Percentiles rank a stretch among this genome's conserved stretches.
Conservation (phyloP, 2,888 invertebrate species). For the Orchesella flavescens region DNA sequence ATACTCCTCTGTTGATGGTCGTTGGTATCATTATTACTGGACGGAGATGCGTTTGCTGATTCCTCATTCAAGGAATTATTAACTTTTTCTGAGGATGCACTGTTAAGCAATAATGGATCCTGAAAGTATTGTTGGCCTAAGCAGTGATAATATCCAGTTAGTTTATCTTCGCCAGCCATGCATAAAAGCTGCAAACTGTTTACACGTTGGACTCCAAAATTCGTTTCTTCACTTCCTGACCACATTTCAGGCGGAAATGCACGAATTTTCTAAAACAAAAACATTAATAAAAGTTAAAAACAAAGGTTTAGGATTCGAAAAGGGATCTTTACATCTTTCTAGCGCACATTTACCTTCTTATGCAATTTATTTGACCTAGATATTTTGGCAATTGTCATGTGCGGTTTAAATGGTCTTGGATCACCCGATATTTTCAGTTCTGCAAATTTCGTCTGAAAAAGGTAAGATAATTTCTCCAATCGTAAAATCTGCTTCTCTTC, state of each 20-base stretch:
- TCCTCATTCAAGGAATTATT: too few species aligned
- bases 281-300: constrained; percentile 13
- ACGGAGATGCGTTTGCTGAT: too few species aligned
- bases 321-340: background rate
- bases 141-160: constrained; percentile 58
- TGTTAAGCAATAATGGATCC: too few species aligned
- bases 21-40: too few species aligned
- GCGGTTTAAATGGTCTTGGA: constrained; percentile 60
- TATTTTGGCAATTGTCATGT: constrained; percentile 68
- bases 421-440: constrained; percentile 54
- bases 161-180: constrained; percentile 59
- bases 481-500: constrained; percentile 38
- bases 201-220: constrained; percentile 57
- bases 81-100: too few species aligned
- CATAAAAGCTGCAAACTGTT: constrained; percentile 53
- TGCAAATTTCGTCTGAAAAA: constrained; percentile 52
- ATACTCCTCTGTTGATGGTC: too few species aligned
- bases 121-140: constrained; percentile 41
- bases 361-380: constrained; percentile 61
- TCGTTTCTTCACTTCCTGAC: constrained; percentile 28
- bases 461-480: constrained; percentile 45
- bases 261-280: constrained; percentile 39
- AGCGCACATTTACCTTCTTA: constrained; percentile 64
- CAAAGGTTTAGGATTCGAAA: too few species aligned
- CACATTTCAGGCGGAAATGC: constrained; percentile 53